These are phyloP conservation scores for Trematomus loennbergii DNA, from an alignment of 2,113 vertebrate species.

Conservation along the genomic window DNA sequence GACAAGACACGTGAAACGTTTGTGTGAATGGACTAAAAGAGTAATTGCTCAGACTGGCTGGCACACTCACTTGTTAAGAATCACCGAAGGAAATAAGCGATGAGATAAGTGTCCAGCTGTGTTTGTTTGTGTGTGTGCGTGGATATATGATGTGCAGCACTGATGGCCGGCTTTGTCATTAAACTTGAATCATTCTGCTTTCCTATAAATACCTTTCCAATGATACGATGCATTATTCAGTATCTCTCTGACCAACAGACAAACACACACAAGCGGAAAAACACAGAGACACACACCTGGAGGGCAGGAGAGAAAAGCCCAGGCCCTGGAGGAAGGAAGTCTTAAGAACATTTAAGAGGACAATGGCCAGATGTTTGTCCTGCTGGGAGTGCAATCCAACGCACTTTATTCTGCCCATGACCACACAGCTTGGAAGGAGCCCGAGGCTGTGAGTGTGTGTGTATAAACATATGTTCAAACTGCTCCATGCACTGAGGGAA, in stretches of 20 bases:
- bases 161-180: constrained; percentile 77
- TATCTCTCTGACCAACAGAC: constrained; percentile 50
- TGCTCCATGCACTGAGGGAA: constrained; percentile 1
- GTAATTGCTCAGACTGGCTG: constrained; percentile 17
- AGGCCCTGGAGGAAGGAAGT: constrained; percentile 32
- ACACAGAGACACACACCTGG: constrained; percentile 55
- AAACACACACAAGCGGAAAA: constrained; percentile 20
- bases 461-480: constrained; percentile 31
- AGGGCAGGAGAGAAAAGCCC: constrained; percentile 39
- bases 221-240: constrained; percentile 83
- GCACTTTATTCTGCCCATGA: constrained; percentile 30
- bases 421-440: constrained; percentile 33
- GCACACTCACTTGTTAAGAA: constrained; percentile 30
- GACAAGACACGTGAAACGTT: constrained; percentile 6
- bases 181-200: constrained; percentile 79
- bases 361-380: constrained; percentile 44
- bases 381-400: constrained; percentile 28
- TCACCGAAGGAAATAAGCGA: constrained; percentile 28
- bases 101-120: constrained; percentile 7
- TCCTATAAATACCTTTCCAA: constrained; percentile 83
- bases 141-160: constrained; percentile 57
- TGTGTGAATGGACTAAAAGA: constrained; percentile 37
- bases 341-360: constrained; percentile 58
- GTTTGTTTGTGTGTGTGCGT: neutral
- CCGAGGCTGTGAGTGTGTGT: constrained; percentile 1